Evolutionary conservation across 2,888 invertebrate genomes (phyloP).

Genomic region (Drosophila limbata): DNA sequence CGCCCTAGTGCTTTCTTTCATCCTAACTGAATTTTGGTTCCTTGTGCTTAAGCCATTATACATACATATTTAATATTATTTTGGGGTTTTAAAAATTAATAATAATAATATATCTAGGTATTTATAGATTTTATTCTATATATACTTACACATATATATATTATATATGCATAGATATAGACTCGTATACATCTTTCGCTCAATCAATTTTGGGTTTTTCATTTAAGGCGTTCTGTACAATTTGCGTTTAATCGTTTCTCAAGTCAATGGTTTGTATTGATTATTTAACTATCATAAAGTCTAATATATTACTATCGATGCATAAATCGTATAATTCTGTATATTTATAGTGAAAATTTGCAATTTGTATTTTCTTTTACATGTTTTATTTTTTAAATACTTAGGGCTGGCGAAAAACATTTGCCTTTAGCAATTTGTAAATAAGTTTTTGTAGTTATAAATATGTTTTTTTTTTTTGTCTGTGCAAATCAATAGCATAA

Average conservation of each 20-base stretch:
- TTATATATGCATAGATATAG: slow-evolving; percentile 56
- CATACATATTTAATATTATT: slow-evolving; percentile 31
- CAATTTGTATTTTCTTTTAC: slow-evolving; percentile 54
- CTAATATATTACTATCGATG: slow-evolving; percentile 77
- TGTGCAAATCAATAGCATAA: slow-evolving; percentile 74
- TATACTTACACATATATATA: slow-evolving; percentile 63
- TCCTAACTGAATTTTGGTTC: slow-evolving; percentile 66
- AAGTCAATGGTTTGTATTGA: slow-evolving; percentile 71
- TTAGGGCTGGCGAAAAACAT: slow-evolving; percentile 54
- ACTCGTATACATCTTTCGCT: slow-evolving; percentile 78
- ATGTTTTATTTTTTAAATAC: slow-evolving; percentile 36
- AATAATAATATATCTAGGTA: slow-evolving; percentile 67
- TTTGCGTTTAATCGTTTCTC: slow-evolving; percentile 76
- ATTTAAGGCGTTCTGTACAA: slow-evolving; percentile 82
- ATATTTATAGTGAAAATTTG: slow-evolving; percentile 69
- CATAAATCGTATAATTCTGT: slow-evolving; percentile 73
- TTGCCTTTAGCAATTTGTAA: slow-evolving; percentile 66
- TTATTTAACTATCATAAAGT: slow-evolving; percentile 77
- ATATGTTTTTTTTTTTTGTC: slow-evolving; percentile 13
- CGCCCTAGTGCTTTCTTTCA: slow-evolving; percentile 23
- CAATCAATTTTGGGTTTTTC: slow-evolving; percentile 57
- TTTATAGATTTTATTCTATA: slow-evolving; percentile 68
- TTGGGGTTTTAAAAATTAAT: slow-evolving; percentile 65
- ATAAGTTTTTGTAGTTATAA: slow-evolving; percentile 58
- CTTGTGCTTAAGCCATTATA: slow-evolving; percentile 68